phyloP scores from a whole-genome alignment of 2,797 vertebrate species.

The Vespertilio murinus region DNA sequence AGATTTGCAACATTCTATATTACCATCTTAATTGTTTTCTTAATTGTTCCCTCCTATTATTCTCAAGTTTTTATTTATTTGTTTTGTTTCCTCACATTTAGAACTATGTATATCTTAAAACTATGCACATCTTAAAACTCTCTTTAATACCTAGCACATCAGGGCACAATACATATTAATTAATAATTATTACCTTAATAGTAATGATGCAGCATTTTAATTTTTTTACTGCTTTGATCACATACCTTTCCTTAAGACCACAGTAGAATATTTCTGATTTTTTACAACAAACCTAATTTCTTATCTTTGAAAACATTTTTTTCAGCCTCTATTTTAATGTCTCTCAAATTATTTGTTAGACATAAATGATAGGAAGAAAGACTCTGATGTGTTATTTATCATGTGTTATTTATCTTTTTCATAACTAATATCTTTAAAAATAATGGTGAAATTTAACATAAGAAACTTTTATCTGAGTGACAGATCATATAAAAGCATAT shows the following conservation, averaged over 20 bases:
- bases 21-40: background rate
- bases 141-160: background rate
- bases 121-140: background rate
- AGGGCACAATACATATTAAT: conserved; percentile 23
- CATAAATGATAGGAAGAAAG: background rate
- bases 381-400: conserved; percentile 26
- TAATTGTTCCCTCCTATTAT: background rate
- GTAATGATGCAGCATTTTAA: conserved; percentile 31
- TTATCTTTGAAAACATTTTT: conserved; percentile 49
- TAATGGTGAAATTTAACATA: conserved; percentile 15
- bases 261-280: conserved; percentile 34
- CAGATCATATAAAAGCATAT: background rate
- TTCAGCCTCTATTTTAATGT: conserved; percentile 38
- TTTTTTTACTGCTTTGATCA: conserved; percentile 27
- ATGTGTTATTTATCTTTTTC: conserved; percentile 48
- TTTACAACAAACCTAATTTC: conserved; percentile 52
- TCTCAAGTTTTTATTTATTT: background rate
- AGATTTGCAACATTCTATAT: conserved; percentile 10
- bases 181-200: conserved; percentile 11
- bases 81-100: background rate
- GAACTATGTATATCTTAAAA: conserved; percentile 13
- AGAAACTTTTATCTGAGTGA: conserved; percentile 30
- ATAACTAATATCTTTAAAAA: conserved; percentile 49
- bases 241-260: background rate
- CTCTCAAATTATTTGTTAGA: conserved; percentile 10